A percentile compares a stretch with the other conserved stretches of the same genome.
Conservation (phyloP, 2,888 invertebrate genomes). For the Noctua janthina region DNA sequence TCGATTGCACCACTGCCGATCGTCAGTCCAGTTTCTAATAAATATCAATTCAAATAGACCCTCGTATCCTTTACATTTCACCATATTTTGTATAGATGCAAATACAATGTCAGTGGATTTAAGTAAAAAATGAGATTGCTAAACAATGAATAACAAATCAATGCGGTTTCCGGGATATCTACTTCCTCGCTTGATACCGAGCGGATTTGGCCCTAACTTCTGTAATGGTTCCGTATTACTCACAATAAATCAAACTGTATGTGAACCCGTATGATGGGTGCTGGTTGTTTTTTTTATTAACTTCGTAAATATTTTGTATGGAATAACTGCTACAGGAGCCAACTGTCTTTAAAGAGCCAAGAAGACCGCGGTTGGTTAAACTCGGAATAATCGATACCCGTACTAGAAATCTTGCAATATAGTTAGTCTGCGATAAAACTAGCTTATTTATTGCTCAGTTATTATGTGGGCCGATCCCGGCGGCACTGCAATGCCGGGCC, state of each 20-base stretch:
- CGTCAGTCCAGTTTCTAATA: constrained; percentile 52
- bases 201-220: constrained; percentile 4
- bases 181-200: constrained; percentile 68
- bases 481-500: constrained; percentile 35
- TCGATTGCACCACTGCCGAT: constrained; percentile 44
- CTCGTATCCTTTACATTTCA: constrained; percentile 57
- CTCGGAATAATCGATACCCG: background rate
- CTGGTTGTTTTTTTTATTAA: background rate
- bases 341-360: background rate
- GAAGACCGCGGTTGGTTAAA: background rate
- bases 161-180: constrained; percentile 75
- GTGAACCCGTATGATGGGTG: background rate
- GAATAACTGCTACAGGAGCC: background rate
- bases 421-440: too few species aligned
- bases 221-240: constrained; percentile 60
- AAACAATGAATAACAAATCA: constrained; percentile 74
- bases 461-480: constrained; percentile 23
- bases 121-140: constrained; percentile 61
- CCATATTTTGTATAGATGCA: constrained; percentile 33
- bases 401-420: fast-evolving
- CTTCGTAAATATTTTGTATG: background rate
- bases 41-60: constrained; percentile 59
- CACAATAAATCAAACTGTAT: background rate
- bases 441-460: too few species aligned
- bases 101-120: constrained; percentile 36